Evolutionary conservation across 2,797 vertebrate genomes (phyloP), one percentile per base, ranked within the genome.

Genomic region (Periophthalmus magnuspinnatus): DNA sequence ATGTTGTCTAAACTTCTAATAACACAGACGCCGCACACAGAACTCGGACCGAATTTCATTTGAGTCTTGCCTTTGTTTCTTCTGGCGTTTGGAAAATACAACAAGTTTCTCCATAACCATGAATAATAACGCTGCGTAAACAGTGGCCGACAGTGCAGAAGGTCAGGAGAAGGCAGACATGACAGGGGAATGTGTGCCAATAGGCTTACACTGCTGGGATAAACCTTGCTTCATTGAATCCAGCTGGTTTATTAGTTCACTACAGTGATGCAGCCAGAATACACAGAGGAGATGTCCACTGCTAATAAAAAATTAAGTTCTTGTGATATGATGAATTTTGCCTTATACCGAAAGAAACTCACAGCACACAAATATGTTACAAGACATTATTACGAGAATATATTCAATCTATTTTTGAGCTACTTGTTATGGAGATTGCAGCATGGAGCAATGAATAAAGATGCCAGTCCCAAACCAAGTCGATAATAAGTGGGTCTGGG

Each of bases 231-330:
- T 76, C 57, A 65, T 66, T 81, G 73, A 71, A 65, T 66, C 45
- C 28, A 8, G 65, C 41, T 61, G 66, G 50, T 75, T 89, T 78
- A 84, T 89, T 80, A 74, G 76, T 76, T 82, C 67, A 38, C 17
- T 66, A 59, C 52, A 74, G 61, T 76, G 55, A 19, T 57, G 32
- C 34, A 77, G 75, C 78, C 78, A 80, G 63, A 76, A 68, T 47
- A 86, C 77, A 86, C 77, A 80, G 36, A 78, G 58, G 66, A 11
- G 21, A 32, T 67, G 57, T 71, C 22, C 45, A 70, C 28, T 48
- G 28, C 76, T 75, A 78, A 79, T 57, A 81, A 75, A 75, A 45
- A 45, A 0, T 48, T 38, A 22, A 67, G 74, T 67, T 79, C 76
- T 33, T 55, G 41, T 69, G 50, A 81, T 79, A n/a, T n/a, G 33